These are phyloP conservation scores for Augiades crinisus DNA, from an alignment of 2,888 invertebrate genomes.

Conservation along the genomic window DNA sequence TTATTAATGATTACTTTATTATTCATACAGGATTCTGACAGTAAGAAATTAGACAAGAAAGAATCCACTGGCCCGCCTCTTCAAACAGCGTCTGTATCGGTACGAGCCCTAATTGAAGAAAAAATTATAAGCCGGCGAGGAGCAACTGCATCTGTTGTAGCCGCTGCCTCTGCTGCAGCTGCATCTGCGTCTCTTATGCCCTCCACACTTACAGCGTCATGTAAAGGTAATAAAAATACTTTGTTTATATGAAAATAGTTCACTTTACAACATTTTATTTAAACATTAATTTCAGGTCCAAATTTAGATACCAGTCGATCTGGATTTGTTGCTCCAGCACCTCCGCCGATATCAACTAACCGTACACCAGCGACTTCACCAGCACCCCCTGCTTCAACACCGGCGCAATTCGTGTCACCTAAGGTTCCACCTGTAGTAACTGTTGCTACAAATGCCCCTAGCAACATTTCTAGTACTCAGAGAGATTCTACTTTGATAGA, in stretches of 20 bases:
- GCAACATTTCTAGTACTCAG: slow-evolving; percentile 57
- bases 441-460: slow-evolving; percentile 53
- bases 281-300: slow-evolving; percentile 43
- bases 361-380: slow-evolving; percentile 59
- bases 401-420: slow-evolving; percentile 67
- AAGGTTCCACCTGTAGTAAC: slow-evolving; percentile 65
- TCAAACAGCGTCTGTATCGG: slow-evolving; percentile 95
- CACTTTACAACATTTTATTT: slow-evolving; percentile 10
- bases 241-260: background rate
- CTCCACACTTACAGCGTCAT: slow-evolving; percentile 1
- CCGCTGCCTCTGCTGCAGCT: no score
- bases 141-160: slow-evolving; percentile 62
- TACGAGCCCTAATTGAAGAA: slow-evolving; percentile 94
- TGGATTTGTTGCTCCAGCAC: slow-evolving; percentile 69
- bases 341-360: slow-evolving; percentile 66
- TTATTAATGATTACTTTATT: background rate
- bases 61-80: slow-evolving; percentile 91
- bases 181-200: slow-evolving; percentile 30
- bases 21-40: slow-evolving; percentile 86
- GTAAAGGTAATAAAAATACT: slow-evolving; percentile 14
- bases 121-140: slow-evolving; percentile 95
- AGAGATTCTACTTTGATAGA: slow-evolving; percentile 91
- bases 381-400: slow-evolving; percentile 73
- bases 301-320: slow-evolving; percentile 55
- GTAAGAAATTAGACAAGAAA: slow-evolving; percentile 92